phyloP scores from a whole-genome alignment of 1,140 invertebrate genomes.

The Hyles vespertilio region DNA sequence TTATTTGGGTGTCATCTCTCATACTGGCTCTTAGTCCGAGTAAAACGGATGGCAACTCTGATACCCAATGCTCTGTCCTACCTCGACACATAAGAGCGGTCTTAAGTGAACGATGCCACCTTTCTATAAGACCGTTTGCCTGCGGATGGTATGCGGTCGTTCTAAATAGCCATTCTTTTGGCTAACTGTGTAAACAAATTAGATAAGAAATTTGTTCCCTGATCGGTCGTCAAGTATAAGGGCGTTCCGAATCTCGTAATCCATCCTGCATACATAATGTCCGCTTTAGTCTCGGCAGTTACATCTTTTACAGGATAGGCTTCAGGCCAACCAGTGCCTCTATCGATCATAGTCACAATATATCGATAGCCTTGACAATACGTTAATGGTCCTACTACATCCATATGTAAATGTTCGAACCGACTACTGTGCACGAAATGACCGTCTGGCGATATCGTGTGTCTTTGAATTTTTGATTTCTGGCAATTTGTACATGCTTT shows the following conservation, averaged over 20 bases:
- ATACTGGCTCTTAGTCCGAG: slow-evolving; percentile 1
- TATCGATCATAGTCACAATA: slow-evolving; percentile 63
- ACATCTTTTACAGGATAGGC: slow-evolving; percentile 58
- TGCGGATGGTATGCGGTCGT: slow-evolving; percentile 10
- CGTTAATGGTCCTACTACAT: slow-evolving; percentile 38
- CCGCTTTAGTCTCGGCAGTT: slow-evolving; percentile 34
- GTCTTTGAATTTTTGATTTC: slow-evolving; percentile 23
- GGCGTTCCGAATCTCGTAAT: slow-evolving; percentile 38
- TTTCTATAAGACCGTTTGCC: slow-evolving; percentile 1
- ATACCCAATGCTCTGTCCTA: background rate
- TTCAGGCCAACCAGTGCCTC: slow-evolving; percentile 69
- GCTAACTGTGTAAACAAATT: slow-evolving; percentile 1
- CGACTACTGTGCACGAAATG: slow-evolving; percentile 33
- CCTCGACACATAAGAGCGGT: background rate
- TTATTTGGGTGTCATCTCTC: slow-evolving; percentile 3
- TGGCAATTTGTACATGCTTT: slow-evolving; percentile 33
- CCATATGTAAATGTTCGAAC: slow-evolving; percentile 69
- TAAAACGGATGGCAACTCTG: slow-evolving; percentile 5
- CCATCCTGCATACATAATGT: slow-evolving; percentile 30
- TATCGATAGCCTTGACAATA: slow-evolving; percentile 41
- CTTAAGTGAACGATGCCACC: slow-evolving; percentile 5
- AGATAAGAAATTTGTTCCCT: slow-evolving; percentile 7
- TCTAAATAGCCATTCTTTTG: background rate
- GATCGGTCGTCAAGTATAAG: background rate
- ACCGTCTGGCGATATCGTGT: slow-evolving; percentile 14